Percentiles rank a stretch among this genome's conserved stretches.
Evolutionary conservation across 1,140 invertebrate genomes (phyloP).

Genomic region (Lordiphosa mommai): DNA sequence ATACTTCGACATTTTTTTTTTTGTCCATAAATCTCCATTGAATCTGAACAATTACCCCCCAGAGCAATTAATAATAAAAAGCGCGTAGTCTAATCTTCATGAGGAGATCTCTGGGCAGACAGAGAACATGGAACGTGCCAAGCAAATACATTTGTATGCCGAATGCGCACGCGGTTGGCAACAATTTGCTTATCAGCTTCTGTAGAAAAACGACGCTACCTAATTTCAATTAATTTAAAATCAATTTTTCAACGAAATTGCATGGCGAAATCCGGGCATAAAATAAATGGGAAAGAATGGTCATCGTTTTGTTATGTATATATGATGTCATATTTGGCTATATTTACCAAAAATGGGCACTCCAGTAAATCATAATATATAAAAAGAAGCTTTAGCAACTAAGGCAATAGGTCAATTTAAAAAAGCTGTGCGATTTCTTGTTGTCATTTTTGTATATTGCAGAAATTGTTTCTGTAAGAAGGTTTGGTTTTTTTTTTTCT

Average conservation of each 20-base stretch:
- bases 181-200: slow-evolving; percentile 11
- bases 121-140: slow-evolving; percentile 41
- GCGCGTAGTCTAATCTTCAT: slow-evolving; percentile 43
- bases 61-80: slow-evolving; percentile 65
- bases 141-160: slow-evolving; percentile 62
- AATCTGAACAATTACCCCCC: slow-evolving; percentile 67
- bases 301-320: no score
- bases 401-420: no score
- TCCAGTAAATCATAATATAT: no score
- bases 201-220: slow-evolving; percentile 9
- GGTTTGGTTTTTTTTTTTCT: no score
- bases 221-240: slow-evolving; percentile 11
- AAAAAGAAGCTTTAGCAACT: no score
- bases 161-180: slow-evolving; percentile 16
- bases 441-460: no score
- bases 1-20: slow-evolving; percentile 10
- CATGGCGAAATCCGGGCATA: slow-evolving; percentile 11
- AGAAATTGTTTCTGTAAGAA: no score
- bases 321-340: no score
- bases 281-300: neutral
- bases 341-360: no score
- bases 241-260: slow-evolving; percentile 3
- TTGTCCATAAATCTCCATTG: slow-evolving; percentile 64
- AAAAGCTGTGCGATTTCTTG: no score
- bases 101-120: slow-evolving; percentile 27